Base-by-base conservation (phyloP, 2,888 invertebrate genomes). In the Drosophila lutescens region DNA sequence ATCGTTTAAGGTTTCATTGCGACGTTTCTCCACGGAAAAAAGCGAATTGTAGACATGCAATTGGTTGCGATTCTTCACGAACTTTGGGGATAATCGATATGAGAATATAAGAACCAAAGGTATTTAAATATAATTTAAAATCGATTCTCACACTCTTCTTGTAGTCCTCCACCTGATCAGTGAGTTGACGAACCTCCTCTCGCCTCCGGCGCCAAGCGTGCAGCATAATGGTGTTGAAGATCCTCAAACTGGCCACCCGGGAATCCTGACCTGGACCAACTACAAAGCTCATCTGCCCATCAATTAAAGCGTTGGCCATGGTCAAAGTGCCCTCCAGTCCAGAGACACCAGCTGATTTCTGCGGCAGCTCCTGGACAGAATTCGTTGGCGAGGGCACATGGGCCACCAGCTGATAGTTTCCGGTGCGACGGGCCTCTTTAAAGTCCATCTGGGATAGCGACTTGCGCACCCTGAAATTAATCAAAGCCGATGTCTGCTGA, bases 201-300 rank as follows among this genome's bases (percentile, higher is more conserved):
- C 92, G 89, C 8, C 91, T 79, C n/a, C 86, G 89, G 10, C 92
- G 90, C 91, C 91, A 92, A 32, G 91, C 89, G 47, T 91, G 91
- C 57, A 92, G 15, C 89, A 92, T 91, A 12, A 92, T 89, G 0
- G 88, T 87, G 6, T 91, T 89, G 26, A 91, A 91, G n/a, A 92
- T 84, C 15, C 86, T 87, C 80, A 91, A 78, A 3, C 91, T 90
- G 26, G 92, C 91, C 12, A 87, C 63, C 43, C 86, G 89, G 6
- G 87, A 61, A 56, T 88, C 86, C 59, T 87, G 84, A 7, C 77
- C 74, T 2, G 51, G 70, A 2, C 73, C 72, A 30, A 85, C 66
- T 12, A 71, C 73, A 54, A 70, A 79, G 2, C 69, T 78, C 2
- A 76, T 50, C 12, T 68, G 60, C 0, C 73, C 70, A 3, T 76